These are phyloP conservation scores for Drosophila pachea DNA, from an alignment of 1,140 invertebrate genomes.

Conservation along the genomic window DNA sequence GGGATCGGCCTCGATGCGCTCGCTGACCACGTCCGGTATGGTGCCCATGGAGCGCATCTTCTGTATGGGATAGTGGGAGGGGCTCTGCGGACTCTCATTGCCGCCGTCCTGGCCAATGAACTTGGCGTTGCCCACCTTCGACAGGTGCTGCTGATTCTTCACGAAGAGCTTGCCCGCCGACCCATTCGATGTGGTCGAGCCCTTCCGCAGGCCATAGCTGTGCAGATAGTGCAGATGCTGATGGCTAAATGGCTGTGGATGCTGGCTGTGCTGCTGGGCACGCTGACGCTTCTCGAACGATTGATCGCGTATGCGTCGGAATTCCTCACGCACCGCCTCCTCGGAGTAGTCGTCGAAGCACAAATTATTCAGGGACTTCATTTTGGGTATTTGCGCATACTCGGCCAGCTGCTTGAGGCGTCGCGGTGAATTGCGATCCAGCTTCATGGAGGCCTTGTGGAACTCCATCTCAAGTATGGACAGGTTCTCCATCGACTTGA, in stretches of 20 bases:
- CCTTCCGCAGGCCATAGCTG: constrained; percentile 48
- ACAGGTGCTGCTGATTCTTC: constrained; percentile 53
- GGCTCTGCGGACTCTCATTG: constrained; percentile 47
- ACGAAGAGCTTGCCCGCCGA: constrained; percentile 64
- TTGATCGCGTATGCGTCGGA: constrained; percentile 62
- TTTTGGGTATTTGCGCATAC: constrained; percentile 68
- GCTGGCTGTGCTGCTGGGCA: constrained; percentile 45
- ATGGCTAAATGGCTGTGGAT: constrained; percentile 1
- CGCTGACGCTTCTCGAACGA: constrained; percentile 57
- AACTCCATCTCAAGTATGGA: constrained; percentile 78
- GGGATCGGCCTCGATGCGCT: constrained; percentile 70
- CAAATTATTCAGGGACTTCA: constrained; percentile 77
- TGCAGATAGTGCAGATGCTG: constrained; percentile 42
- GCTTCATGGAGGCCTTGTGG: constrained; percentile 71
- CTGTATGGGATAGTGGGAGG: constrained; percentile 69
- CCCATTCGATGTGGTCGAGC: constrained; percentile 61
- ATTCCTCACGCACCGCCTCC: constrained; percentile 65
- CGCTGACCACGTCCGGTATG: constrained; percentile 71
- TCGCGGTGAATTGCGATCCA: constrained; percentile 74
- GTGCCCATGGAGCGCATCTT: constrained; percentile 78
- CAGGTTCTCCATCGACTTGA: constrained; percentile 78
- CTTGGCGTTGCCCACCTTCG: constrained; percentile 77
- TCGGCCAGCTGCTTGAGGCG: constrained; percentile 69
- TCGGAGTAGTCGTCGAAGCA: constrained; percentile 71
- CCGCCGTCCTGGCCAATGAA: constrained; percentile 72